These are phyloP conservation scores for Rhingia rostrata DNA, from an alignment of 2,888 invertebrate species.

Conservation along the genomic window DNA sequence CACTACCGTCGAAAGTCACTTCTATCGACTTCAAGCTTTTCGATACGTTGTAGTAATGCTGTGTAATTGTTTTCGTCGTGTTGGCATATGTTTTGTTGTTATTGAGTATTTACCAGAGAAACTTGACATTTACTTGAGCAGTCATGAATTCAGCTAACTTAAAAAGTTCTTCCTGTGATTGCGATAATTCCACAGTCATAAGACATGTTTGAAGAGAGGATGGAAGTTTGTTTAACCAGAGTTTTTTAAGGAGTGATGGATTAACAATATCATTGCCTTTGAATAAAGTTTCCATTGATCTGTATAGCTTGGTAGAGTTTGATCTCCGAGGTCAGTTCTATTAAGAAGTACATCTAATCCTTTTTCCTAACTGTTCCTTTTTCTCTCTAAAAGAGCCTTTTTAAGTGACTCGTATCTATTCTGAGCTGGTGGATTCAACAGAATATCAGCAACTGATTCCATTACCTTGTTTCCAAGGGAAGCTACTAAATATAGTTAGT, in stretches of 20 bases:
- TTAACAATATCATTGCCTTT: slow-evolving; percentile 22
- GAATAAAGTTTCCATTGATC: slow-evolving; percentile 25
- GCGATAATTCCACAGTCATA: no score
- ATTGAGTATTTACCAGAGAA: neutral
- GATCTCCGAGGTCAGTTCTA: slow-evolving; percentile 8
- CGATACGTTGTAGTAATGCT: no score
- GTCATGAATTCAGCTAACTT: no score
- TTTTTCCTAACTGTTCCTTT: slow-evolving; percentile 31
- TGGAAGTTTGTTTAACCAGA: slow-evolving; percentile 20
- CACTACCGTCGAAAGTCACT: no score
- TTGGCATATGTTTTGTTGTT: no score
- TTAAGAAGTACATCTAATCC: slow-evolving; percentile 24
- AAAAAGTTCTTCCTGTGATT: no score
- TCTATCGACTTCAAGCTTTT: no score
- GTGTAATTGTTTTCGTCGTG: no score
- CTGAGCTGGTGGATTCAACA: no score
- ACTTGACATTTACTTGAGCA: neutral
- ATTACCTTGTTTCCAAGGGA: slow-evolving; percentile 17
- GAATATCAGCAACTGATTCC: no score
- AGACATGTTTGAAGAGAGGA: no score
- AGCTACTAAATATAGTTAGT: slow-evolving; percentile 43
- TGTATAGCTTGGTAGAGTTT: slow-evolving; percentile 8
- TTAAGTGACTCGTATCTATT: slow-evolving; percentile 32
- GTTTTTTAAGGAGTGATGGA: slow-evolving; percentile 6
- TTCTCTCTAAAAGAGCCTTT: slow-evolving; percentile 23